Conservation (phyloP, 2,113 vertebrate species). For the Triplophysa siluroides region DNA sequence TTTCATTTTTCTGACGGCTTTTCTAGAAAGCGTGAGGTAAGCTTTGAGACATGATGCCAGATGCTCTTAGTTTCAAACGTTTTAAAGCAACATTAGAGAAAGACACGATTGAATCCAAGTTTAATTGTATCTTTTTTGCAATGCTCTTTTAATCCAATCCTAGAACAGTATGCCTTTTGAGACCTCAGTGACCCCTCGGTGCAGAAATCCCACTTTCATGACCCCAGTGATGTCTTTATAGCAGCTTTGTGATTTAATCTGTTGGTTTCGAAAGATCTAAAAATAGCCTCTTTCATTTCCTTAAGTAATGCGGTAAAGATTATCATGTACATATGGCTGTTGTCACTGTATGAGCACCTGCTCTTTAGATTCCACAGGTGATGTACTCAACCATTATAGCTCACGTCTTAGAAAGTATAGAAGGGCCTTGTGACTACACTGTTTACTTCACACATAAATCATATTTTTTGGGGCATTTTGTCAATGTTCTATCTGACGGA, state of each 20-base stretch:
- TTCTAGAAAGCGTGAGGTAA: background rate
- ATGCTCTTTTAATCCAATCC: background rate
- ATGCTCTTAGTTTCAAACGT: background rate
- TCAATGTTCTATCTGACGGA: too few relatives aligned
- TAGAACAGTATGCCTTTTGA: background rate
- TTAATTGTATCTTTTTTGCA: background rate
- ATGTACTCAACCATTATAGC: background rate
- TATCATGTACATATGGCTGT: constrained; percentile 29
- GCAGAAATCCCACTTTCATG: background rate
- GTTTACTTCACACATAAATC: too few relatives aligned
- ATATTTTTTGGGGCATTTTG: too few relatives aligned
- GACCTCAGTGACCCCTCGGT: background rate
- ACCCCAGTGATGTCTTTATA: background rate
- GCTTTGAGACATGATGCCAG: background rate
- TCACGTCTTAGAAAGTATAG: background rate
- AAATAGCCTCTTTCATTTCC: constrained; percentile 46
- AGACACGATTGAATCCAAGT: background rate
- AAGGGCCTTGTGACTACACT: too few relatives aligned
- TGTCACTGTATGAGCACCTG: constrained; percentile 2
- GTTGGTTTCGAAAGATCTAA: constrained; percentile 13
- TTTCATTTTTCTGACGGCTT: background rate
- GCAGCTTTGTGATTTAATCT: background rate
- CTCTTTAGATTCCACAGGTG: constrained; percentile 2
- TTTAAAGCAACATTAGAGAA: background rate
- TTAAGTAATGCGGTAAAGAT: constrained; percentile 28